phyloP scores from a whole-genome alignment of 2,113 vertebrate species.

The Alectura lathami region DNA sequence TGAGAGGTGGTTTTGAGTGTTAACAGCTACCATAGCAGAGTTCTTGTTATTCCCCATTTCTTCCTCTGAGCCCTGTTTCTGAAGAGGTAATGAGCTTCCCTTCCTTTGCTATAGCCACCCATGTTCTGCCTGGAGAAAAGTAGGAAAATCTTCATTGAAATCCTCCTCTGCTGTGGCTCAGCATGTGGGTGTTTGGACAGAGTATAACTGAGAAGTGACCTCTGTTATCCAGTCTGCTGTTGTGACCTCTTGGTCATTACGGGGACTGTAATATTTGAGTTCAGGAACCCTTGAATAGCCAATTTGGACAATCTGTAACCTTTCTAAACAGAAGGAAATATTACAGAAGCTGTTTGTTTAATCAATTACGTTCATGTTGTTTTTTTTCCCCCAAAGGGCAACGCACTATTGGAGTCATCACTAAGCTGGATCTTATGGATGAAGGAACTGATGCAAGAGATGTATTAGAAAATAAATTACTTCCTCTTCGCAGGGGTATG shows the following conservation, averaged over 20 bases:
- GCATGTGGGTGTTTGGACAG: not conserved
- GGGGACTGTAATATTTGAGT: not conserved
- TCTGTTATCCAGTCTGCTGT: not conserved
- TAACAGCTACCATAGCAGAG: not conserved
- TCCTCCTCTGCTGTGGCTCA: not conserved
- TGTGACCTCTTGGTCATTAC: not conserved
- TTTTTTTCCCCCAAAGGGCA: constrained; percentile 75
- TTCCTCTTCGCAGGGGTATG: constrained; percentile 92
- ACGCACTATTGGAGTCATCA: constrained; percentile 97
- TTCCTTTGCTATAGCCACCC: not conserved
- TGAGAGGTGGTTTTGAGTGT: not conserved
- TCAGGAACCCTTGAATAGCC: not conserved
- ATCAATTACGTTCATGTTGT: not conserved
- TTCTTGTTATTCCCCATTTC: not conserved
- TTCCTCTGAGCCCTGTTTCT: not conserved
- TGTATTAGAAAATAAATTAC: constrained; percentile 95
- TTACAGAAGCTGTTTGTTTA: not conserved
- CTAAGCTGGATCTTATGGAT: constrained; percentile 98
- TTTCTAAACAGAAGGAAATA: not conserved
- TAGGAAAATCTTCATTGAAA: not conserved
- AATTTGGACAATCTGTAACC: not conserved
- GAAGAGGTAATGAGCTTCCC: not conserved
- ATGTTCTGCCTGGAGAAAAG: not conserved
- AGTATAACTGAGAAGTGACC: not conserved
- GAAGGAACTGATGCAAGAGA: constrained; percentile 97